These are phyloP conservation scores for Limulus polyphemus DNA, from an alignment of 2,888 invertebrate species.

Conservation along the genomic window DNA sequence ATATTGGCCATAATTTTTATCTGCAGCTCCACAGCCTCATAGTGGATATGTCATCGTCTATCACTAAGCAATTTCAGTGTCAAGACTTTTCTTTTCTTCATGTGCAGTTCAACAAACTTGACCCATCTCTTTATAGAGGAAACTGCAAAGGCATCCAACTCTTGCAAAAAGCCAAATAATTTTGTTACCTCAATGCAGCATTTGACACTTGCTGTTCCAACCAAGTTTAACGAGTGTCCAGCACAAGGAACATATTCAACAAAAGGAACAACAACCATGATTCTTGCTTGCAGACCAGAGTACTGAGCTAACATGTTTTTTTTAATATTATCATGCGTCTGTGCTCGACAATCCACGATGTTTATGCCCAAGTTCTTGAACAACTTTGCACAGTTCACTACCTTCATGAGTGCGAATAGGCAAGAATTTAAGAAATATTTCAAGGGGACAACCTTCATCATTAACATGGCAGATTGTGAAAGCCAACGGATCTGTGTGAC, in stretches of 20 bases:
- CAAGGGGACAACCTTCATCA: not conserved
- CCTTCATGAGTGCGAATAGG: not conserved
- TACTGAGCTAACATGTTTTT: too few species aligned
- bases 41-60: too few species aligned
- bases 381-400: too few species aligned
- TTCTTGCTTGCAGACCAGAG: not conserved
- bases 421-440: not conserved
- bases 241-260: not conserved
- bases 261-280: not conserved
- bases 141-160: not conserved
- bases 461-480: constrained; percentile 10
- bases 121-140: too few species aligned
- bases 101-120: too few species aligned
- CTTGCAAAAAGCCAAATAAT: not conserved
- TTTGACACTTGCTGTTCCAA: not conserved
- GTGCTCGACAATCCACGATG: too few species aligned
- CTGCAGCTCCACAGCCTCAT: too few species aligned
- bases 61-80: too few species aligned
- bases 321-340: too few species aligned
- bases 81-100: too few species aligned
- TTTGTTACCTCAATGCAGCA: not conserved
- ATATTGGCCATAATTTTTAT: too few species aligned
- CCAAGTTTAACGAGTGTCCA: not conserved
- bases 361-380: too few species aligned
- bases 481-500: constrained; percentile 18